Percentiles rank a stretch among this genome's conserved stretches.
Evolutionary conservation across 2,888 invertebrate genomes (phyloP).

Genomic region (Tiliacea citrago): DNA sequence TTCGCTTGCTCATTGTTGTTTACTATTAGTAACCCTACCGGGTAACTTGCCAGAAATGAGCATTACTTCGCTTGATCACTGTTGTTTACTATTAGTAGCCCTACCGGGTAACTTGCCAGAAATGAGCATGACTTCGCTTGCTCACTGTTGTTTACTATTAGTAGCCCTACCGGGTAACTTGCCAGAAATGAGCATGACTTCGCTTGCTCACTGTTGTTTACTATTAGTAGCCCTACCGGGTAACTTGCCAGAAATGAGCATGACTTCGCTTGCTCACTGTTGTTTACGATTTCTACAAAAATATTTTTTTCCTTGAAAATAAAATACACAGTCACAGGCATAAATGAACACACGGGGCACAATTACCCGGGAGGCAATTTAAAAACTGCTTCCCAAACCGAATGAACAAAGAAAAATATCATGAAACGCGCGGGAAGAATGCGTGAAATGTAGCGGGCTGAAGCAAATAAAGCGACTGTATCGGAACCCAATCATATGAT

Average conservation of each 20-base stretch:
- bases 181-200: too few species aligned
- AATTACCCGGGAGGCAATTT: conserved; percentile 16
- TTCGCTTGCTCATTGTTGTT: too few species aligned
- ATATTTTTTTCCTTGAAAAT: conserved; percentile 1
- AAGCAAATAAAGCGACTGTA: conserved; percentile 58
- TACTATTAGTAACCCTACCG: too few species aligned
- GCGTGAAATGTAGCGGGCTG: conserved; percentile 26
- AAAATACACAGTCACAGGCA: conserved; percentile 22
- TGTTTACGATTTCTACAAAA: background rate
- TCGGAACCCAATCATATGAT: conserved; percentile 55
- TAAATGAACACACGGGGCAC: conserved; percentile 17
- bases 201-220: too few species aligned
- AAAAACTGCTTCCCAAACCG: conserved; percentile 44
- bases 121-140: too few species aligned
- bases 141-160: too few species aligned
- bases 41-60: too few species aligned
- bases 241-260: background rate
- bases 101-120: too few species aligned
- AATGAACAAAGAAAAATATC: conserved; percentile 42
- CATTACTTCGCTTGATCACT: too few species aligned
- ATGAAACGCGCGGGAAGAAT: conserved; percentile 39
- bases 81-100: too few species aligned
- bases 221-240: too few species aligned
- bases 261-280: background rate
- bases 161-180: too few species aligned